Percentiles rank a stretch among this genome's conserved stretches.
phyloP scores from a whole-genome alignment of 2,888 invertebrate species.

The Gryllus longicercus region DNA sequence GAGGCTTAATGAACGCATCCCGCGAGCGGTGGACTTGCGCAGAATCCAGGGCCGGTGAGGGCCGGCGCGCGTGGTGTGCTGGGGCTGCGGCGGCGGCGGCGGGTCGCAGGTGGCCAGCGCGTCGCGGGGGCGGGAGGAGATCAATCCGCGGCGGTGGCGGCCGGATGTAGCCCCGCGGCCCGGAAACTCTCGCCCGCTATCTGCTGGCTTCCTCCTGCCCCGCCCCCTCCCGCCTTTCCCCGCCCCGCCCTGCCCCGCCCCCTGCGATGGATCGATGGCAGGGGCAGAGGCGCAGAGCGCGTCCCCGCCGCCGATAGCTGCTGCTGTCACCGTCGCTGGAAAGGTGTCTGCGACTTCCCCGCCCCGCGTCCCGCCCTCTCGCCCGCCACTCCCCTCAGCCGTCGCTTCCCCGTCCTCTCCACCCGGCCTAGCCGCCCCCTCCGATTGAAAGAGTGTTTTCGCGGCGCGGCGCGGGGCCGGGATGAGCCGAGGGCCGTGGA shows the following conservation, averaged over 20 bases:
- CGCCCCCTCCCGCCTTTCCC: not conserved
- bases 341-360: not conserved
- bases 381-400: no score
- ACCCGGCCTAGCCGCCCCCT: no score
- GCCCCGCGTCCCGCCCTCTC: no score
- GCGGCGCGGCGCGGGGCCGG: no score
- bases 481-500: no score
- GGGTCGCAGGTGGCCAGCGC: not conserved
- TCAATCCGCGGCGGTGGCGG: not conserved
- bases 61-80: no score
- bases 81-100: not conserved
- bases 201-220: not conserved
- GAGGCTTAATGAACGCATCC: no score
- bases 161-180: not conserved
- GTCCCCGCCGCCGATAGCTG: not conserved
- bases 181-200: not conserved
- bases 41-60: no score
- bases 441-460: no score
- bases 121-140: not conserved
- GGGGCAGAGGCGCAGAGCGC: not conserved
- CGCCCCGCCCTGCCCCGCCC: not conserved
- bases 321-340: not conserved
- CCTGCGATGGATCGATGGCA: not conserved
- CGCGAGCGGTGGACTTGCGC: no score
- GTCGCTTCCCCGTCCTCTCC: no score